Evolutionary conservation across 2,888 invertebrate species (phyloP).

Genomic region (Petrophora chlorosata): DNA sequence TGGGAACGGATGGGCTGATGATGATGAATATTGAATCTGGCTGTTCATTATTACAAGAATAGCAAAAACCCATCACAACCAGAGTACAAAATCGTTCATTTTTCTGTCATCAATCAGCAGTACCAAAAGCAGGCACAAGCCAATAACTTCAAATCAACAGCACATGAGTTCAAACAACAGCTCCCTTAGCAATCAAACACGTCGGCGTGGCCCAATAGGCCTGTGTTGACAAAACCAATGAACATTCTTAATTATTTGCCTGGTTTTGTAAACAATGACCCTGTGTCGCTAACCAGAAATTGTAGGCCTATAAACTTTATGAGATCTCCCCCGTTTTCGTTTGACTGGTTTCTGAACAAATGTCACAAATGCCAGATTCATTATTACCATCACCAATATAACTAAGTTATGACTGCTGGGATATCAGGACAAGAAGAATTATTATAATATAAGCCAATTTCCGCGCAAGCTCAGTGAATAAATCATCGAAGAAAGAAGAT

Average conservation of each 20-base stretch:
- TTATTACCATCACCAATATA: too few species aligned
- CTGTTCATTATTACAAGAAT: background rate
- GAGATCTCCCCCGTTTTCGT: background rate
- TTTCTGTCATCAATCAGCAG: background rate
- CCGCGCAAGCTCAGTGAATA: too few species aligned
- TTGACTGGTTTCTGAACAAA: background rate
- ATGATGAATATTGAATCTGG: too few species aligned
- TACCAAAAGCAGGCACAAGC: constrained; percentile 21
- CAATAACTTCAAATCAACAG: constrained; percentile 38
- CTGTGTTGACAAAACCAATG: constrained; percentile 81
- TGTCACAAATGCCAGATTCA: too few species aligned
- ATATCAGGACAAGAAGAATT: too few species aligned
- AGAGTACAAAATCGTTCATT: background rate
- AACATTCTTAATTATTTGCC: constrained; percentile 82
- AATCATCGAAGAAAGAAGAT: too few species aligned
- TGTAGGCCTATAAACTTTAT: constrained; percentile 42
- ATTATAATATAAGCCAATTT: too few species aligned
- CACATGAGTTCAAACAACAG: constrained; percentile 66
- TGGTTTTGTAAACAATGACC: constrained; percentile 77
- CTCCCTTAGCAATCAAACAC: constrained; percentile 62
- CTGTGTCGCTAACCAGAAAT: constrained; percentile 49
- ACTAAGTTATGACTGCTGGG: too few species aligned
- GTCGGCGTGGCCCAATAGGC: constrained; percentile 52
- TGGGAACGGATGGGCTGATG: too few species aligned
- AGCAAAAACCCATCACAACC: background rate